Base-by-base conservation (phyloP, 2,797 vertebrate genomes). In the Propithecus perrieri region DNA sequence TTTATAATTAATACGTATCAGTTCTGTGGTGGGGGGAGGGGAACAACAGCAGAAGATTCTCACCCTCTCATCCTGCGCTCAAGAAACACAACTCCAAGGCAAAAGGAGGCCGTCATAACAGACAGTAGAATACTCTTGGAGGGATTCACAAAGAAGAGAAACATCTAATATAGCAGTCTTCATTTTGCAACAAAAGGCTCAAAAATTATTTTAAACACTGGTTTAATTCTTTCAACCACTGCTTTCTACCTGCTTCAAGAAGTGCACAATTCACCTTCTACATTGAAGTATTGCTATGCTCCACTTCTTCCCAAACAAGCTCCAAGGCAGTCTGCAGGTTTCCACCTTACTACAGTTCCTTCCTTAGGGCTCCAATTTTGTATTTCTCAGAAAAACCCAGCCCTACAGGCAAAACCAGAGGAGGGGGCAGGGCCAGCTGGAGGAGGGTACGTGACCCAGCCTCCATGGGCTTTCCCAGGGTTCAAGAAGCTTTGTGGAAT, bases 251-350 rank as follows among this genome's bases (percentile, higher is more conserved):
- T 26, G 78, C 24, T 26, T 71, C 55, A 43, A 43, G 59, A 76
- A 85, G 55, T 0, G 9, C 24, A 50, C 6, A 15, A 26, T 18
- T 28, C 1, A 0, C 26, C 46, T 18, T 55, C n/a, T 35, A 18
- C 43, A 14, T 4, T 14, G 1, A 24, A 50, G 38, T 4, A 22
- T 1, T n/a, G 1, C 43, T 41, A 2, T 7, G 46, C 22, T 59
- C 43, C 3, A 18, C 48, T 33, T 46, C 53, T 12, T 41, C 28
- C 85, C 61, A 43, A 55, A 10, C 10, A 48, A 69, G 50, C 50
- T 35, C 35, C 67, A 7, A 50, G 41, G 15, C 22, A 53, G 35
- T 11, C 0, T 38, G 18, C 48, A 61, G 46, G 88, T 48, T 59
- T 43, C 26, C 1, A 15, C 26, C 78, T 38, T 8, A 55, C 18